These are phyloP conservation scores for Bubo blakistoni DNA, from an alignment of 2,113 vertebrate species.

Conservation along the genomic window DNA sequence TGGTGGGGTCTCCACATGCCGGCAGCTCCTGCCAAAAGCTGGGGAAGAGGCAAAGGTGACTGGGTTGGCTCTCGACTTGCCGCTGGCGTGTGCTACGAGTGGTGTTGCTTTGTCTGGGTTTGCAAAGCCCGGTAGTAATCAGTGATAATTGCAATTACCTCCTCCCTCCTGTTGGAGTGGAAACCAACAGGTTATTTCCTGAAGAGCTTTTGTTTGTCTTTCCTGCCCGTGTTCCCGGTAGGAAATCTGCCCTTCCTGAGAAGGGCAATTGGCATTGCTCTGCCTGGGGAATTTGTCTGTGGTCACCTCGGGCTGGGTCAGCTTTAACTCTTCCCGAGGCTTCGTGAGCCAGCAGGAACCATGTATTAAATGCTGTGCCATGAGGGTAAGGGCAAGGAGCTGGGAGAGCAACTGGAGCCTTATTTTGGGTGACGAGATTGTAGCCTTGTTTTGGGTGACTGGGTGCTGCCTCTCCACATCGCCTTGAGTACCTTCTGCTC, in stretches of 20 bases:
- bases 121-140: constrained; percentile 22
- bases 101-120: background rate
- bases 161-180: background rate
- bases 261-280: background rate
- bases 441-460: background rate
- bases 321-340: background rate
- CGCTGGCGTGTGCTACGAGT: background rate
- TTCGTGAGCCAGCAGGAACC: accelerated
- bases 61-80: background rate
- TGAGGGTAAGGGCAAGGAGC: background rate
- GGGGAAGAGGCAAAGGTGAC: background rate
- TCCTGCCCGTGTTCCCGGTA: background rate
- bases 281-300: background rate
- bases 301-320: background rate
- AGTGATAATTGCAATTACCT: constrained; percentile 36
- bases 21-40: background rate
- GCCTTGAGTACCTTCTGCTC: background rate
- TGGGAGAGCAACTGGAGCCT: background rate
- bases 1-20: accelerated
- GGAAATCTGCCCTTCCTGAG: constrained; percentile 59
- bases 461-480: background rate
- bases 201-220: constrained; percentile 58
- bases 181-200: constrained; percentile 42
- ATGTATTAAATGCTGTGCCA: accelerated
- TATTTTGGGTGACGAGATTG: background rate